Conservation (phyloP, 2,797 vertebrate species). For the Botia almorhae region DNA sequence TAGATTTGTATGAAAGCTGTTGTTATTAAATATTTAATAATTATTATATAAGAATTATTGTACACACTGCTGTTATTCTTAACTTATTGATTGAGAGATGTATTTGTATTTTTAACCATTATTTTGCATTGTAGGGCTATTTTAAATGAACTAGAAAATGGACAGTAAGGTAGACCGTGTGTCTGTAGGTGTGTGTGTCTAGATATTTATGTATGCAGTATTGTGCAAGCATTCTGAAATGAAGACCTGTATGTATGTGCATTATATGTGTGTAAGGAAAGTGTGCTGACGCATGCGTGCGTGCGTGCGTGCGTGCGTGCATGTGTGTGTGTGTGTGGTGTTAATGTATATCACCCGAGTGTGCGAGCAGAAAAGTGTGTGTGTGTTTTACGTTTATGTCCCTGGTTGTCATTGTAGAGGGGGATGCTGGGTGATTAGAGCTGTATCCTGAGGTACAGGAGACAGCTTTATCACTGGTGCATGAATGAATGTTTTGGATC, state of each 20-base stretch:
- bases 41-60: too few relatives aligned
- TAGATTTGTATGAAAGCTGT: neutral
- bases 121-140: too few relatives aligned
- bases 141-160: too few relatives aligned
- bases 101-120: too few relatives aligned
- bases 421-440: conserved; percentile 20
- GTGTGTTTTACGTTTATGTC: conserved; percentile 33
- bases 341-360: neutral
- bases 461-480: conserved; percentile 61
- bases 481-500: conserved; percentile 63
- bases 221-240: neutral
- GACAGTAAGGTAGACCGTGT: too few relatives aligned
- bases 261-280: neutral
- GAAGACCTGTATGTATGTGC: too few relatives aligned
- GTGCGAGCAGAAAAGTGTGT: conserved; percentile 7
- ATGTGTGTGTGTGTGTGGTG: conserved; percentile 34
- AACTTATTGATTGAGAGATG: too few relatives aligned
- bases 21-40: too few relatives aligned
- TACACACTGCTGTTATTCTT: too few relatives aligned
- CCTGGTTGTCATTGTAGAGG: conserved; percentile 40
- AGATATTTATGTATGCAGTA: neutral
- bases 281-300: too few relatives aligned
- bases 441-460: conserved; percentile 54
- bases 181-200: neutral
- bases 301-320: too few relatives aligned